Conservation (phyloP, 2,113 vertebrate species). For the Emberiza fucata region DNA sequence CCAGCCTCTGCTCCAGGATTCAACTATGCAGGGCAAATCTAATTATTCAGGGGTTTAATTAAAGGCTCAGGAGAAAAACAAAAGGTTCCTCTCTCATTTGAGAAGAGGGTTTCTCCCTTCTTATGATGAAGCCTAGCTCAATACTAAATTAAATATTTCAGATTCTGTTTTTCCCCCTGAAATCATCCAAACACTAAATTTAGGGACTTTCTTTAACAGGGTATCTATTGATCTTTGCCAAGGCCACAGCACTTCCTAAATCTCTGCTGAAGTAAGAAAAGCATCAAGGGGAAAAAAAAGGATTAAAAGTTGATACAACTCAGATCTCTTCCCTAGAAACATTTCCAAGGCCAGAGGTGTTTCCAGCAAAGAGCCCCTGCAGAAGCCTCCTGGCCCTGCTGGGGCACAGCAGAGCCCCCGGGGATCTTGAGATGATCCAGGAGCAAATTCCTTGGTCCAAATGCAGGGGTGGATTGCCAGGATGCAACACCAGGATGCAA, state of each 20-base stretch:
- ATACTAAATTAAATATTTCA: neutral
- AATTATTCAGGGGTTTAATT: neutral
- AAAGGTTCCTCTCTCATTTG: neutral
- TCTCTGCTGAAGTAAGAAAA: neutral
- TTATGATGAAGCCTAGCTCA: neutral
- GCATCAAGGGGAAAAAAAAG: neutral
- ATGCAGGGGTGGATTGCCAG: neutral
- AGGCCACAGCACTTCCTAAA: slow-evolving; percentile 15
- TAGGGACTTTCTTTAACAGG: neutral
- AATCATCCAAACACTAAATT: neutral
- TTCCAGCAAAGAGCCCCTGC: neutral
- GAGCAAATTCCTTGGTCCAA: neutral
- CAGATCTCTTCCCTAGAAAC: neutral
- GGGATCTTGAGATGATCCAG: fast-evolving
- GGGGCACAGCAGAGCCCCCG: neutral
- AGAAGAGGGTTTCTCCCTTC: neutral
- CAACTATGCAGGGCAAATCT: neutral
- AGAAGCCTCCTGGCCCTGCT: neutral
- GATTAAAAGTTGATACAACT: neutral
- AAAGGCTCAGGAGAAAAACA: neutral
- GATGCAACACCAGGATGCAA: fast-evolving
- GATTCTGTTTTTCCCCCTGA: neutral
- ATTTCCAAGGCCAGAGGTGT: neutral
- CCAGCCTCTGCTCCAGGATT: neutral
- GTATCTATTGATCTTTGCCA: neutral